A percentile compares a stretch with the other conserved stretches of the same genome.
phyloP scores from a whole-genome alignment of 2,113 vertebrate genomes.

The Myotis brandtii region DNA sequence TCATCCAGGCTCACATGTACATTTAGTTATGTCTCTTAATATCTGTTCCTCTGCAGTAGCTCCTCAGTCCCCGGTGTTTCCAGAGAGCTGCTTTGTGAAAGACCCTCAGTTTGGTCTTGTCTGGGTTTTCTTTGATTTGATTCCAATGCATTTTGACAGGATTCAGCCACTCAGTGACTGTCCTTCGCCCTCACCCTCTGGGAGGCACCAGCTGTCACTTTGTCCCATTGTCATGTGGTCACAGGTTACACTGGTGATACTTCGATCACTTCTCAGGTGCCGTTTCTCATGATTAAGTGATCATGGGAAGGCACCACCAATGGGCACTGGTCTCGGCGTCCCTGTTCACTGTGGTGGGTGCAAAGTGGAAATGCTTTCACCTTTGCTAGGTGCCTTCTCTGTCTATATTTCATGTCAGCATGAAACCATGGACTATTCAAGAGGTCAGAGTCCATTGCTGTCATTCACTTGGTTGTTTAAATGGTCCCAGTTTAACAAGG shows the following conservation, averaged over 20 bases:
- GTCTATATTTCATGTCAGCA: neutral
- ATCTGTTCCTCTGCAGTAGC: rapidly evolving
- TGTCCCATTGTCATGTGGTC: neutral
- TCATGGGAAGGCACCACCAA: neutral
- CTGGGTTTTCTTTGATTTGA: neutral
- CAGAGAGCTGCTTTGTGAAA: no score
- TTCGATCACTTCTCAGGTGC: no score
- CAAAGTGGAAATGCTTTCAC: neutral
- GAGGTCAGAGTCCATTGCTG: neutral
- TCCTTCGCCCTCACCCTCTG: neutral
- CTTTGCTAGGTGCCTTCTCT: neutral
- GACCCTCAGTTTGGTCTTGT: rapidly evolving
- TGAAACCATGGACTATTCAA: neutral
- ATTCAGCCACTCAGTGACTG: rapidly evolving
- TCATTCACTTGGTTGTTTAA: neutral
- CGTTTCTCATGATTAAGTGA: neutral
- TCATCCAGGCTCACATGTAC: neutral
- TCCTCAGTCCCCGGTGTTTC: neutral
- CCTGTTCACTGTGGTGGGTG: no score
- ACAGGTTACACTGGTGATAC: rapidly evolving
- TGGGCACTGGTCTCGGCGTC: neutral
- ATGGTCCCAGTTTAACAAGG: rapidly evolving
- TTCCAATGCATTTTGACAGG: neutral
- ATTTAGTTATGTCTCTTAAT: neutral
- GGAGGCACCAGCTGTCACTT: no score